Evolutionary conservation across 2,113 vertebrate genomes (phyloP), one percentile per base, ranked within the genome.

Genomic region (Arothron firmamentum): DNA sequence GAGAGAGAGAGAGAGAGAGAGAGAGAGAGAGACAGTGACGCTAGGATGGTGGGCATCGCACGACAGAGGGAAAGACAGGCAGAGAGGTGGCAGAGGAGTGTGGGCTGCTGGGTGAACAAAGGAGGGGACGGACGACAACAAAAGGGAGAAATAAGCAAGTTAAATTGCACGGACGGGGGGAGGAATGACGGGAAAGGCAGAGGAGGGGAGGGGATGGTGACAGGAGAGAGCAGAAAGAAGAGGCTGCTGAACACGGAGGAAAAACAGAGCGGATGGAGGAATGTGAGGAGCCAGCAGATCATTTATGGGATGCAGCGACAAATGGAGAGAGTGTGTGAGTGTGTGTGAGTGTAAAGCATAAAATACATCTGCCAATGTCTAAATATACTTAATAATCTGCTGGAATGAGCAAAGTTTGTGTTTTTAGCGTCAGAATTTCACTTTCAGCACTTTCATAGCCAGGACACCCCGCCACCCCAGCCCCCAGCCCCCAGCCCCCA

Each of bases 101-200:
- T 16, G 61, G 56, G 53, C 57, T 77, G 69, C 49, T 65, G 56
- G 45, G 48, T 43, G 63, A 77, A 77, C 74, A 79, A 70, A 79
- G 56, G 65, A 21, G 9, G 38, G 28, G 53, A 19, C 12, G 57
- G 49, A 20, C 14, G 43, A 67, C 54, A 19, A 18, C 18, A n/a
- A 56, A 62, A 63, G 41, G n/a, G 46, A 65, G 50, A 45, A 73
- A 66, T 5, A 50, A 34, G 43, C 20, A 53, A 56, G 66, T 5
- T 34, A 41, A 23, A 69, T 42, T 19, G 60, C 41, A 65, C 47
- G 50, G 60, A 55, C 21, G 20, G 56, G 18, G 53, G 64, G 34
- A 38, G 34, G 34, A 63, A 60, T 48, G 62, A 73, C 21, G 54
- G 54, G 63, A 17, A 65, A 67, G 18, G 66, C 13, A 45, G 41